These are phyloP conservation scores for Leptinotarsa tumamoca DNA, from an alignment of 2,888 invertebrate genomes.

Conservation along the genomic window DNA sequence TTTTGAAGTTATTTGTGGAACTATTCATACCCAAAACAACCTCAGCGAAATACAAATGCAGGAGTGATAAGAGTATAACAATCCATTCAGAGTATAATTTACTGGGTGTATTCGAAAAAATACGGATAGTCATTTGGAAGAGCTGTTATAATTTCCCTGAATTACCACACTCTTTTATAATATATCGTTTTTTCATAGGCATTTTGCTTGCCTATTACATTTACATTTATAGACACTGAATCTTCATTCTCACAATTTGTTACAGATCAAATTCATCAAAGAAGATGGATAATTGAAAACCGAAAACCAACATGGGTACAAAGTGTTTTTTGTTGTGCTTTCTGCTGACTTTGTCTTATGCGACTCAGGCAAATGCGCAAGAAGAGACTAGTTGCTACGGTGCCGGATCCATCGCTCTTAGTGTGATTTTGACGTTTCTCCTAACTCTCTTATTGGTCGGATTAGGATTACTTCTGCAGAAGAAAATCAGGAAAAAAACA, in stretches of 20 bases:
- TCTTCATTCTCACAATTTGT: neutral
- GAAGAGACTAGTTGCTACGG: conserved; percentile 70
- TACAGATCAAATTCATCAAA: neutral
- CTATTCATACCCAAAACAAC: too few relatives aligned
- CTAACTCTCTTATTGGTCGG: conserved; percentile 73
- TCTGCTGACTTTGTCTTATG: conserved; percentile 32
- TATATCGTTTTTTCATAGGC: too few relatives aligned
- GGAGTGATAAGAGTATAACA: too few relatives aligned
- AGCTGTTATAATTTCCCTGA: too few relatives aligned
- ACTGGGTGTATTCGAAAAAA: too few relatives aligned
- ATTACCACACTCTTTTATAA: too few relatives aligned
- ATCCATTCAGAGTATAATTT: too few relatives aligned
- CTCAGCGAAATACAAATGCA: too few relatives aligned
- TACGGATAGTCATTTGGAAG: too few relatives aligned
- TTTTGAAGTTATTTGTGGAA: too few relatives aligned
- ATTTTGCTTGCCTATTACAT: too few relatives aligned
- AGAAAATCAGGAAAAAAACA: conserved; percentile 51
- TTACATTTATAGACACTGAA: too few relatives aligned
- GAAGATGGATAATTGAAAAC: conserved; percentile 7
- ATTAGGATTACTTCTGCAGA: conserved; percentile 63
- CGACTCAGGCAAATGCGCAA: conserved; percentile 54
- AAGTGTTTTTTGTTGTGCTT: conserved; percentile 13
- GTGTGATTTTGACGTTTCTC: conserved; percentile 78
- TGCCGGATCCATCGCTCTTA: conserved; percentile 77
- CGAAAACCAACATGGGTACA: conserved; percentile 3